Evolutionary conservation across 2,113 vertebrate genomes (phyloP).

Genomic region (Nycticryphes semicollaris): DNA sequence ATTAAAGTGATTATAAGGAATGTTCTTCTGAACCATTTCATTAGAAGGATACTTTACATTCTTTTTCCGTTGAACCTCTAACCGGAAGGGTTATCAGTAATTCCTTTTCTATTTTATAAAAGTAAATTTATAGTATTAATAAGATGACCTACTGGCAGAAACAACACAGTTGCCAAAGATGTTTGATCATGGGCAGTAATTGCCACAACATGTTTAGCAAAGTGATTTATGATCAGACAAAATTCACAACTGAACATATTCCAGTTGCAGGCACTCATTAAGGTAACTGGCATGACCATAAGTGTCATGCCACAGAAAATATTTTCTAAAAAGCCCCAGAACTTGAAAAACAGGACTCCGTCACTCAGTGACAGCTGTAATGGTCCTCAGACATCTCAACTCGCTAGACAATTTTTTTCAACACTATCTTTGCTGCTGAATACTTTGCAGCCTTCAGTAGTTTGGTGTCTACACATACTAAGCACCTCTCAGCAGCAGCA

Average conservation of each 20-base stretch:
- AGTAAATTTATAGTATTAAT: not conserved
- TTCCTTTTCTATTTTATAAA: not conserved
- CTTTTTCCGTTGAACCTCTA: not conserved
- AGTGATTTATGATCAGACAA: constrained; percentile 18
- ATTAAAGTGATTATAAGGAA: not conserved
- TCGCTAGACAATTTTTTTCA: not conserved
- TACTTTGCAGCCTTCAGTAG: not conserved
- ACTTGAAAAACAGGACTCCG: not conserved
- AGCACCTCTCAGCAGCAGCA: not conserved
- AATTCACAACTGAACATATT: not conserved
- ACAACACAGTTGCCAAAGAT: not conserved
- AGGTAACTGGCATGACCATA: not conserved
- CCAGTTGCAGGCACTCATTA: not conserved
- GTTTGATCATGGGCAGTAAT: not conserved
- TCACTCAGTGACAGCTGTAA: not conserved
- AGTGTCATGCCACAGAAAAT: not conserved
- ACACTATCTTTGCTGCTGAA: not conserved
- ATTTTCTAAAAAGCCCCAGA: not conserved
- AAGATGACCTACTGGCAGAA: not conserved
- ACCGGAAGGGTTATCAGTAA: not conserved
- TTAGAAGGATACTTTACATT: not conserved
- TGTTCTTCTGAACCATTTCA: not conserved
- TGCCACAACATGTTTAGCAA: not conserved
- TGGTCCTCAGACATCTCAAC: not conserved
- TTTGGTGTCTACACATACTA: not conserved